A percentile compares a stretch with the other conserved stretches of the same genome.
Evolutionary conservation across 2,888 invertebrate genomes (phyloP).

Genomic region (Galerucella calmariensis): DNA sequence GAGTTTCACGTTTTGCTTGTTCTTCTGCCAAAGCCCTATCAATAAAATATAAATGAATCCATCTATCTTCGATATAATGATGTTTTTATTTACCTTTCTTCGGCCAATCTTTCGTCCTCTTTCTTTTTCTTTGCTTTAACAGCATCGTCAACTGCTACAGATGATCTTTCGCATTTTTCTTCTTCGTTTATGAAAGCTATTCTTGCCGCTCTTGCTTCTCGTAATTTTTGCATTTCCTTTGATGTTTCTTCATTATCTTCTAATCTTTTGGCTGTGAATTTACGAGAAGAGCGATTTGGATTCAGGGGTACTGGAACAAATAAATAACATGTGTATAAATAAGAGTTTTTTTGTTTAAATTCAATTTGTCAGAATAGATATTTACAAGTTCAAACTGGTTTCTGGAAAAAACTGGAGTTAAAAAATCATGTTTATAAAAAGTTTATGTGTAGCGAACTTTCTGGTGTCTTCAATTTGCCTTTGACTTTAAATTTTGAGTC

Average conservation of each 20-base stretch:
- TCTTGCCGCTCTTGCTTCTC: conserved; percentile 73
- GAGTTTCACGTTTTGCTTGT: conserved; percentile 67
- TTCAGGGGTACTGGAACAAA: conserved; percentile 66
- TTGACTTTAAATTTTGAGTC: too few relatives aligned
- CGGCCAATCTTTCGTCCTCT: conserved; percentile 69
- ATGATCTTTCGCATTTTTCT: conserved; percentile 58
- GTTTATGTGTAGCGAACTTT: not conserved
- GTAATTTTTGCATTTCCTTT: conserved; percentile 67
- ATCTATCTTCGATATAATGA: not conserved
- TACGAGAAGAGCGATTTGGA: conserved; percentile 76
- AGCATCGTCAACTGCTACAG: conserved; percentile 63
- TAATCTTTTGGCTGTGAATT: conserved; percentile 69
- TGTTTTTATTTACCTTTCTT: conserved; percentile 67
- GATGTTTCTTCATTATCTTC: conserved; percentile 62
- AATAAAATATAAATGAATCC: not conserved
- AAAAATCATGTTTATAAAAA: not conserved
- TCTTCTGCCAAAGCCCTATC: conserved; percentile 70
- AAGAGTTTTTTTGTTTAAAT: not conserved
- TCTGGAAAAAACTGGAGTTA: too few relatives aligned
- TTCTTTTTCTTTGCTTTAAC: conserved; percentile 70
- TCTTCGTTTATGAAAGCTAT: conserved; percentile 71
- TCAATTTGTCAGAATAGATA: too few relatives aligned
- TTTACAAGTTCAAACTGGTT: too few relatives aligned
- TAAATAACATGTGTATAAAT: not conserved
- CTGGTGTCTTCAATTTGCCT: too few relatives aligned